phyloP scores from a whole-genome alignment of 2,888 invertebrate species.

The Drosophila neotestacea region DNA sequence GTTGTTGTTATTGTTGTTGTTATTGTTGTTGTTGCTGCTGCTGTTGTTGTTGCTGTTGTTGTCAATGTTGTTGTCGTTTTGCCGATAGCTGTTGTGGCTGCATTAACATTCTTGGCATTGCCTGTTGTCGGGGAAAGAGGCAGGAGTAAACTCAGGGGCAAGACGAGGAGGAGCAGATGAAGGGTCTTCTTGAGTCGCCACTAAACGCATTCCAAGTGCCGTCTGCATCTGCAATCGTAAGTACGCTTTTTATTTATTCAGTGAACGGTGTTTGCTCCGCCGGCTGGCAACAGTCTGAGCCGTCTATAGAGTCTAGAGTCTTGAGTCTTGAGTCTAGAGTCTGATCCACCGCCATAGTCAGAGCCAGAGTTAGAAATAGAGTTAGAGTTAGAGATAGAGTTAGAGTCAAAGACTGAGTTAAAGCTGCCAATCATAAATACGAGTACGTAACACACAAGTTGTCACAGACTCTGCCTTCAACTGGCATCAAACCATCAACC shows the following conservation, averaged over 20 bases:
- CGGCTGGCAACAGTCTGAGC: conserved; percentile 30
- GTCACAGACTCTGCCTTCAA: conserved; percentile 37
- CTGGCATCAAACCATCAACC: conserved; percentile 1
- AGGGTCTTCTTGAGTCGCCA: conserved; percentile 42
- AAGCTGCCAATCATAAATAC: conserved; percentile 77
- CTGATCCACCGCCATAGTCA: conserved; percentile 13
- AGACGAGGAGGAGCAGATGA: too few species aligned
- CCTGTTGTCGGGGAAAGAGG: conserved; percentile 8
- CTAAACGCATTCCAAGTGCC: conserved; percentile 75
- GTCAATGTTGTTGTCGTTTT: conserved; percentile 28
- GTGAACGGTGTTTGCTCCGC: conserved; percentile 72
- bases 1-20: conserved; percentile 17
- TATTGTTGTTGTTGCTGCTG: conserved; percentile 39
- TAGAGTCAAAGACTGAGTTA: conserved; percentile 5
- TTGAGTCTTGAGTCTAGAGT: neutral
- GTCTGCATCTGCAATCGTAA: conserved; percentile 67
- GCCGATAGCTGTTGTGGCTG: conserved; percentile 50
- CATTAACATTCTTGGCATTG: conserved; percentile 81
- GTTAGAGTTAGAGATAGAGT: conserved; percentile 17
- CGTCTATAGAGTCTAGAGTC: neutral
- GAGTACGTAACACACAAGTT: conserved; percentile 73
- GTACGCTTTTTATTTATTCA: conserved; percentile 73
- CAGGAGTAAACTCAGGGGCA: neutral
- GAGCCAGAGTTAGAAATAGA: conserved; percentile 16
- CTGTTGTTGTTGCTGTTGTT: conserved; percentile 23